Evolutionary conservation across 2,113 vertebrate genomes (phyloP).

Genomic region (Riparia riparia): DNA sequence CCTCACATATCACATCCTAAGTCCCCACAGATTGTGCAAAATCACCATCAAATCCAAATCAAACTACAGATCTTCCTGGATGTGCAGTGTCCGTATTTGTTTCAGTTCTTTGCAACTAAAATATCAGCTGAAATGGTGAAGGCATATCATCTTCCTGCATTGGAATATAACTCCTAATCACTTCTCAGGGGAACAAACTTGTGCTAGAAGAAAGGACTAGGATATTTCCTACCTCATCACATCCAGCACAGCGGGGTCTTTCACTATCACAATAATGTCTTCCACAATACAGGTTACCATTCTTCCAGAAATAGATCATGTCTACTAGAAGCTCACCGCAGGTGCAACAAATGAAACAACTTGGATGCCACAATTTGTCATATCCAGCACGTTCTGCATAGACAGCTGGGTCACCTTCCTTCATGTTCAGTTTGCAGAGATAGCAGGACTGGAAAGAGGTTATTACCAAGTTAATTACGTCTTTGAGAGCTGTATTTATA

Average conservation of each 20-base stretch:
- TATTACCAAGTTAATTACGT: background rate
- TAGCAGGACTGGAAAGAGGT: slow-evolving; percentile 83
- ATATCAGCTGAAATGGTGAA: background rate
- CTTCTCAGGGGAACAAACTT: background rate
- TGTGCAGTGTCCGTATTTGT: accelerated
- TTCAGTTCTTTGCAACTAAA: background rate
- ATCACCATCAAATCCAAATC: background rate
- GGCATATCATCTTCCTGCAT: background rate
- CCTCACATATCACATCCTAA: accelerated
- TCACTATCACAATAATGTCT: slow-evolving; percentile 99
- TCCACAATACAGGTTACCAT: slow-evolving; percentile 91
- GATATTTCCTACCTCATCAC: slow-evolving; percentile 89
- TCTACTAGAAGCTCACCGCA: slow-evolving; percentile 94
- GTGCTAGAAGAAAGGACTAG: background rate
- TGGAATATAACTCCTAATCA: background rate
- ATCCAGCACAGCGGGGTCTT: slow-evolving; percentile 94
- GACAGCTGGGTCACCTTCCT: slow-evolving; percentile 90
- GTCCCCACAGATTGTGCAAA: accelerated
- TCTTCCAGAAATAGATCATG: slow-evolving; percentile 99
- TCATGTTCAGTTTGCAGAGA: slow-evolving; percentile 87
- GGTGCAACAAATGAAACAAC: slow-evolving; percentile 90
- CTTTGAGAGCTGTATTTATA: background rate
- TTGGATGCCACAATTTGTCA: slow-evolving; percentile 94
- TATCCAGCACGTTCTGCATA: slow-evolving; percentile 95
- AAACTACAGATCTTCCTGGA: background rate